Base-by-base conservation (phyloP, 1,140 invertebrate species). In the Hirudo medicinalis region DNA sequence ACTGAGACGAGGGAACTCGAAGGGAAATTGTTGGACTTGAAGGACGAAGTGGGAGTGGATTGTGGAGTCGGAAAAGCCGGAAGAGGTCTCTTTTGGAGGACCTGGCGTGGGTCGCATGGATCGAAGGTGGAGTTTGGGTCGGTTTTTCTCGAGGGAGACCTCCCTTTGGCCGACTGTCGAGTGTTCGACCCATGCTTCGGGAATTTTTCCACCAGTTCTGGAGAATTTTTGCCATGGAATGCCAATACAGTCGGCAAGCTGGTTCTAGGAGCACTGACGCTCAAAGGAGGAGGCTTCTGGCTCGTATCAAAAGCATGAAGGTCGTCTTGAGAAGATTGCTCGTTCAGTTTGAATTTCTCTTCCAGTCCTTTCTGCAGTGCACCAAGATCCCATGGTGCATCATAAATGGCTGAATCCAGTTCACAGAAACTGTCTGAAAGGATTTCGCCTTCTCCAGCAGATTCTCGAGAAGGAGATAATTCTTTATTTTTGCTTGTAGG, bases 341-440 rank as follows among this genome's bases (percentile, higher is more conserved):
- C n/a, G n/a, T 36, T 53, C 25, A 20, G 20, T 54, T 20, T 43
- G 22, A 70, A 49, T 25, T 70, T 70, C 29, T 70, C 69, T 54
- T 70, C 69, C 22, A 70, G 69, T 20, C 49, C 22, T 54, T 70
- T 70, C 53, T 70, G 69, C 5, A 49, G 32, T 25, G 69, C 69
- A 6, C 69, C 32, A 17, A 70, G 69, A 49, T 70, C 69, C 69
- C 69, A 70, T 0, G 69, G 69, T 25, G 69, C 69, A 25, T 70
- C 69, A 49, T 70, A 70, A 36, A 70, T 70, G 36, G 32, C 69
- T 6, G 29, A 25, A 32, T 53, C 53, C 11, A 13, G 69, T 36
- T 70, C 43, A 0, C 9, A 13, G 29, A 32, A 25, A 49, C 43
- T 49, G 43, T 49, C 43, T 17, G 15, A 49, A 49, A 49, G 43